Conservation (phyloP, 2,888 invertebrate species). For the Abscondita cerata region DNA sequence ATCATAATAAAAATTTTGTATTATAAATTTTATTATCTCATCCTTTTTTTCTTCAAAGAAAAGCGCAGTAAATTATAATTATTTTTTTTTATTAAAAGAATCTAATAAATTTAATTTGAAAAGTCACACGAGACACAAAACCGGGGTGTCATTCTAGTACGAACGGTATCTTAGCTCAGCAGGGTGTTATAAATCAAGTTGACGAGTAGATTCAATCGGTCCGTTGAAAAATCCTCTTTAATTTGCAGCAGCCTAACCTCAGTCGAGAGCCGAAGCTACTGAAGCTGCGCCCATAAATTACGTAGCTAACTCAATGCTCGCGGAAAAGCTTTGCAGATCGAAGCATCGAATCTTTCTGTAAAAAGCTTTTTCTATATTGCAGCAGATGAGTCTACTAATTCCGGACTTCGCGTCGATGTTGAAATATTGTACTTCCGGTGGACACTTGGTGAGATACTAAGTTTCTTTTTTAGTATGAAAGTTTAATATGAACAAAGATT, state of each 20-base stretch:
- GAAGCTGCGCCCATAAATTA: slow-evolving; percentile 54
- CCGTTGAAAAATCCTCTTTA: slow-evolving; percentile 57
- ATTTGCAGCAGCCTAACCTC: slow-evolving; percentile 56
- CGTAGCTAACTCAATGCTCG: slow-evolving; percentile 42
- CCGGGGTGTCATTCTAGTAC: slow-evolving; percentile 19
- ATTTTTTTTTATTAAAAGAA: slow-evolving; percentile 2
- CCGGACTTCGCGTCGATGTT: slow-evolving; percentile 29
- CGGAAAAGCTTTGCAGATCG: slow-evolving; percentile 38
- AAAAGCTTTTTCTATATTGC: slow-evolving; percentile 28
- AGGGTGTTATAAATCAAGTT: slow-evolving; percentile 51
- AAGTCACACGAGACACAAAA: slow-evolving; percentile 14
- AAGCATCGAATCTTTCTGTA: slow-evolving; percentile 32
- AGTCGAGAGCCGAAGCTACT: slow-evolving; percentile 49
- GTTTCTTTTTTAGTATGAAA: slow-evolving; percentile 18
- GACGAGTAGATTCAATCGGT: slow-evolving; percentile 56
- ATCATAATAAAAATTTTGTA: too few species aligned
- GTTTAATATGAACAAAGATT: slow-evolving; percentile 24
- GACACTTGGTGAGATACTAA: slow-evolving; percentile 23
- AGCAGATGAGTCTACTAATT: slow-evolving; percentile 33
- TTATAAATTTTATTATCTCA: too few species aligned
- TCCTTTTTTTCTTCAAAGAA: too few species aligned
- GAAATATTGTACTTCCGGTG: slow-evolving; percentile 30
- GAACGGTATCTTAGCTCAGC: slow-evolving; percentile 30
- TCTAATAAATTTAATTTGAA: slow-evolving; percentile 11
- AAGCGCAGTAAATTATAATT: too few species aligned